Conservation (phyloP, 2,113 vertebrate genomes). For the Proteles cristata region DNA sequence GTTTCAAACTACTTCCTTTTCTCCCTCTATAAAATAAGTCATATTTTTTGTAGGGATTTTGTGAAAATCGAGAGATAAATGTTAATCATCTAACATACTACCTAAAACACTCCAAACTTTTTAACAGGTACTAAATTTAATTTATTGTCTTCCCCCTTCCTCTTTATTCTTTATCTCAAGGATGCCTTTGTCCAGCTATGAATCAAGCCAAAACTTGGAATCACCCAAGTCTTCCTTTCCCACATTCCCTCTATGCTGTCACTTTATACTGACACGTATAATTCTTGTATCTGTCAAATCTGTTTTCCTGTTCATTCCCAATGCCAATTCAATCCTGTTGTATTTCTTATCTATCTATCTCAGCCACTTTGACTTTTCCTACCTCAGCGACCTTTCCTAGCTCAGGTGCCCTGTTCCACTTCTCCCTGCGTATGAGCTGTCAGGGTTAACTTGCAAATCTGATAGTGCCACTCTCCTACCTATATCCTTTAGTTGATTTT, state of each 20-base stretch:
- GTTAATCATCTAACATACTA: neutral
- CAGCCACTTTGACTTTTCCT: conserved; percentile 2
- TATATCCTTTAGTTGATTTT: conserved; percentile 14
- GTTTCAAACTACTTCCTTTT: neutral
- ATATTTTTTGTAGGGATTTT: neutral
- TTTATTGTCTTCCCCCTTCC: neutral
- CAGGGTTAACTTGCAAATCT: neutral
- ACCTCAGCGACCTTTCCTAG: neutral
- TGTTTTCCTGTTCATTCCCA: conserved; percentile 7
- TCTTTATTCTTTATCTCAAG: conserved; percentile 5
- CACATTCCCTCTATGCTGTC: neutral
- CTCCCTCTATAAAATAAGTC: neutral
- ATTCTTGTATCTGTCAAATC: conserved; percentile 22
- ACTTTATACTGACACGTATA: neutral
- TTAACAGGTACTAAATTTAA: neutral
- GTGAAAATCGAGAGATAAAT: conserved; percentile 17
- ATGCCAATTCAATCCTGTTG: neutral
- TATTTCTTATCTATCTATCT: neutral
- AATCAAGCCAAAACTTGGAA: conserved; percentile 13
- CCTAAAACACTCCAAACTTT: neutral
- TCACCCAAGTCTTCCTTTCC: neutral
- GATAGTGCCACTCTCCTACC: neutral
- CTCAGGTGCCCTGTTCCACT: neutral
- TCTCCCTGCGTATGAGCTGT: neutral
- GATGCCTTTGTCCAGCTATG: neutral